phyloP scores from a whole-genome alignment of 1,140 invertebrate genomes.

The Monomorium pharaonis region DNA sequence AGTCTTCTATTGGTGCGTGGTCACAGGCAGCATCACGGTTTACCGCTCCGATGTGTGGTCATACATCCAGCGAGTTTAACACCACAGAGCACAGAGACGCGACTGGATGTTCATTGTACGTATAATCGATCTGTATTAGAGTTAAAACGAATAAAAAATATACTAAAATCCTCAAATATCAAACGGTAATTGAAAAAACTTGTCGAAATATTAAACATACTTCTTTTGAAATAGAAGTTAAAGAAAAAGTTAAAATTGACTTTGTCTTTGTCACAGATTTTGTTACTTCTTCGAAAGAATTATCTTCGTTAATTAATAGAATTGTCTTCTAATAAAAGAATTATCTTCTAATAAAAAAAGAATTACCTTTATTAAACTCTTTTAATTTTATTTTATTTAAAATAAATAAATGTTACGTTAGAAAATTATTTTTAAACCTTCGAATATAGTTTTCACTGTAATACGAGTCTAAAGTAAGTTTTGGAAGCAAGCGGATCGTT shows the following conservation, averaged over 20 bases:
- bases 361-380: too few relatives aligned
- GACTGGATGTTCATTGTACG: constrained; percentile 95
- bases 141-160: background rate
- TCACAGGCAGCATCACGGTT: constrained; percentile 91
- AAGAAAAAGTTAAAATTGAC: background rate
- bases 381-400: background rate
- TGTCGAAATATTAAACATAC: background rate
- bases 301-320: too few relatives aligned
- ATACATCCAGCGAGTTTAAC: constrained; percentile 93
- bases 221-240: background rate
- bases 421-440: background rate
- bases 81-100: constrained; percentile 88
- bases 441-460: background rate
- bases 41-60: constrained; percentile 91
- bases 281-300: background rate
- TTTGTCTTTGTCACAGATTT: background rate
- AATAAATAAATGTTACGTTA: background rate
- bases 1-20: constrained; percentile 93
- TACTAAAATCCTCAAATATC: constrained; percentile 2
- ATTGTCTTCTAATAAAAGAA: too few relatives aligned
- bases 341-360: too few relatives aligned
- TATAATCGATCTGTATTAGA: constrained; percentile 71
- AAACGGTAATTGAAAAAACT: background rate
- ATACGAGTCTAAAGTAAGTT: background rate
- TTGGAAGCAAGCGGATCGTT: background rate